phyloP scores from a whole-genome alignment of 2,797 vertebrate species.

The Oreochromis grahami region DNA sequence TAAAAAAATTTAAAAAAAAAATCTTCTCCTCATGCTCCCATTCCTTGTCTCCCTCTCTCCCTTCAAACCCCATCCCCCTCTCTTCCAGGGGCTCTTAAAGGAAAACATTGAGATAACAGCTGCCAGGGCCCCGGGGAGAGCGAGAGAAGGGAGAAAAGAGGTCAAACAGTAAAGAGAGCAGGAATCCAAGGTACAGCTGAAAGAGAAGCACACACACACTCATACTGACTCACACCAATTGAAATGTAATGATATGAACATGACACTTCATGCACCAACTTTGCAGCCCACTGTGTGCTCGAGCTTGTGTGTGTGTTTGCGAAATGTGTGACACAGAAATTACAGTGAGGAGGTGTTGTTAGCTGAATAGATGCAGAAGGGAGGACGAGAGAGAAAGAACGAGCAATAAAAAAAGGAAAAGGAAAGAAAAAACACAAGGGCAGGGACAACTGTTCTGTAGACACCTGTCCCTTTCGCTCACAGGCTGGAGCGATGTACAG shows the following conservation, averaged over 20 bases:
- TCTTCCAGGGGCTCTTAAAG: slow-evolving; percentile 73
- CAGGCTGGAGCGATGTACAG: slow-evolving; percentile 56
- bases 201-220: slow-evolving; percentile 33
- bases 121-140: slow-evolving; percentile 76
- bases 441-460: slow-evolving; percentile 67
- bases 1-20: slow-evolving; percentile 59
- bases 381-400: slow-evolving; percentile 12
- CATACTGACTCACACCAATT: slow-evolving; percentile 47
- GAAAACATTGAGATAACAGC: slow-evolving; percentile 82
- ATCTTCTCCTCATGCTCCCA: slow-evolving; percentile 45
- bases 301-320: slow-evolving; percentile 43
- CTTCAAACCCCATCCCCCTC: slow-evolving; percentile 56
- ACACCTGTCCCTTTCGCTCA: slow-evolving; percentile 76
- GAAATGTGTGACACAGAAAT: slow-evolving; percentile 59
- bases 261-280: slow-evolving; percentile 66
- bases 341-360: slow-evolving; percentile 61
- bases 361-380: slow-evolving; percentile 48
- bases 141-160: slow-evolving; percentile 72
- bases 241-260: slow-evolving; percentile 59
- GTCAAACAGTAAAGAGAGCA: slow-evolving; percentile 77
- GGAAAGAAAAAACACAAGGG: background rate
- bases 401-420: background rate
- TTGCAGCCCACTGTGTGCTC: slow-evolving; percentile 61
- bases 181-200: slow-evolving; percentile 73
- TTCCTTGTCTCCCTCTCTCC: slow-evolving; percentile 16